Conservation (phyloP, 2,888 invertebrate species). For the Apotomis betuletana region DNA sequence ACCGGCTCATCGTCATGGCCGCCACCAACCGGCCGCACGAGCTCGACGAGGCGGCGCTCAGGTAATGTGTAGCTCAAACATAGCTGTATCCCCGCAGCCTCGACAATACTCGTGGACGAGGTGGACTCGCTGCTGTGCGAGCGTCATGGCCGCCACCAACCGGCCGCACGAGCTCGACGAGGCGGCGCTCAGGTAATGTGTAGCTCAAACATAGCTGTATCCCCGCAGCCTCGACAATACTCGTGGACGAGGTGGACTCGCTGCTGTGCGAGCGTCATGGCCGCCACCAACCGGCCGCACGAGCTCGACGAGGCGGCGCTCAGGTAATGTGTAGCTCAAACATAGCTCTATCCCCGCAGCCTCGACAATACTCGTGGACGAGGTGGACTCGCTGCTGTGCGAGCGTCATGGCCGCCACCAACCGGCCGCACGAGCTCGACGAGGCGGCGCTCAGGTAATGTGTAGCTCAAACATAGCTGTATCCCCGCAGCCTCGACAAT, state of each 20-base stretch:
- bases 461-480: too few species aligned
- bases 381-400: too few species aligned
- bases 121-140: too few species aligned
- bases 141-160: too few species aligned
- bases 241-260: conserved; percentile 99
- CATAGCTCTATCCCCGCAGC: too few species aligned
- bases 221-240: conserved; percentile 91
- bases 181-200: conserved; percentile 76
- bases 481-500: conserved; percentile 90
- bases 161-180: too few species aligned
- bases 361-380: too few species aligned
- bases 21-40: conserved; percentile 99
- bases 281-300: too few species aligned
- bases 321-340: too few species aligned
- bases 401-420: conserved; percentile 99
- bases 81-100: conserved; percentile 81
- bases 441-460: conserved; percentile 93
- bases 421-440: conserved; percentile 97
- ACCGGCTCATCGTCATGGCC: conserved; percentile 97
- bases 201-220: too few species aligned
- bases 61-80: conserved; percentile 65
- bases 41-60: conserved; percentile 96
- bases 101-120: conserved; percentile 97
- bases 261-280: conserved; percentile 95
- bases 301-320: conserved; percentile 93